Base-by-base conservation (phyloP, 2,113 vertebrate genomes). In the Actenoides lindsayi region DNA sequence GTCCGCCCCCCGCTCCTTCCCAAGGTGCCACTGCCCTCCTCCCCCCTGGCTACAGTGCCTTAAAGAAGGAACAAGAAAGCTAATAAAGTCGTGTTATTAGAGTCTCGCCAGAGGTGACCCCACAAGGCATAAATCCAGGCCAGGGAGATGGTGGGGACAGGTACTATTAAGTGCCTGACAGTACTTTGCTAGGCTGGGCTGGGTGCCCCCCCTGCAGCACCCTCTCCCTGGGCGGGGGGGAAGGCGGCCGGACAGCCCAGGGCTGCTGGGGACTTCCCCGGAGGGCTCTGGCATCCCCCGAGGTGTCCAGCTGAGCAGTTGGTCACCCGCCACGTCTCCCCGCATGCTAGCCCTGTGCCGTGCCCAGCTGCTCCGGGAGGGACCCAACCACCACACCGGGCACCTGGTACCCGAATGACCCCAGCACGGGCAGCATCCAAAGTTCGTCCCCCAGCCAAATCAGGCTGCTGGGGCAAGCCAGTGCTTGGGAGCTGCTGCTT, bases 41-140 rank as follows among this genome's bases (percentile, higher is more conserved):
- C 83, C 77, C 87, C 94, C 71, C 46, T 64, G 68, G 59, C 86
- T 83, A 80, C 92, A 93, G 91, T 94, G 84, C 96, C 96, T 97
- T 97, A 95, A 96, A 92, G 82, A 96, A 98, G 86, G 94, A 94
- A 97, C 94, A 96, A 97, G 95, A 97, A 97, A 97, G 96, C 96
- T 97, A 96, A 96, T 97, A 96, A 97, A 96, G 96, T 86, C 83
- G 0, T 94, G 89, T 95, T 97, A 97, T 96, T 96, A 96, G 95
- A 98, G 95, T 93, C 91, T 96, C 28, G 7, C 89, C 96, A 94
- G 87, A 94, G 96, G 92, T 97, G 97, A 97, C 96, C 89, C 96
- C 83, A 92, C 53, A 12, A 89, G 95, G 91, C 95, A 96, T 97
- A 97, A 97, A 97, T 97, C 95, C 92, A 87, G 50, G 63, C 90